Conservation (phyloP, 2,888 invertebrate genomes). For the Agrotis ipsilon region DNA sequence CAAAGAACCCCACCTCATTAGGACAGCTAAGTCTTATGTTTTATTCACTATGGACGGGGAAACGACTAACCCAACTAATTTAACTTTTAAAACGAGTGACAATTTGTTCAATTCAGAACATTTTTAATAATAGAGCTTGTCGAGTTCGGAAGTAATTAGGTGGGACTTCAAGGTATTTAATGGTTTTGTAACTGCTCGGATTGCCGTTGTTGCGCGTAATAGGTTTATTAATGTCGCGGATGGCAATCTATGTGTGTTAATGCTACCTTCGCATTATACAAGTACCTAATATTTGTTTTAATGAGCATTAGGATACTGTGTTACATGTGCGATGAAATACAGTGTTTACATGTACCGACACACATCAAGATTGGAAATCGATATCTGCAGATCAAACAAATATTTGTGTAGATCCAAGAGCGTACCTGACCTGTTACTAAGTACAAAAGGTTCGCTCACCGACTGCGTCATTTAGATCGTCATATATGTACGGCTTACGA, state of each 20-base stretch:
- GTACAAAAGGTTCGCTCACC: constrained; percentile 28
- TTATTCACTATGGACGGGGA: constrained; percentile 84
- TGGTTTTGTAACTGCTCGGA: constrained; percentile 64
- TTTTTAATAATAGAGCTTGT: constrained; percentile 77
- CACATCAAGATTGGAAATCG: constrained; percentile 14
- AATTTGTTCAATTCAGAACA: constrained; percentile 83
- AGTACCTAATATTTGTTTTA: constrained; percentile 39
- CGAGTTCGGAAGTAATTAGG: constrained; percentile 77
- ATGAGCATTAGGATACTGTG: constrained; percentile 12
- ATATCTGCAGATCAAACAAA: constrained; percentile 42
- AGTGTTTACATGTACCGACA: constrained; percentile 5
- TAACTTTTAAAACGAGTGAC: constrained; percentile 88
- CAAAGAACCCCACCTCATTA: constrained; percentile 86
- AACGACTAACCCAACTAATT: constrained; percentile 86
- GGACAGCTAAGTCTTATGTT: constrained; percentile 86
- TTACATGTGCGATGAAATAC: constrained; percentile 13
- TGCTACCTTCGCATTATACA: constrained; percentile 46
- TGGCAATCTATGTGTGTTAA: constrained; percentile 46
- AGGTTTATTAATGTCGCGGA: constrained; percentile 57
- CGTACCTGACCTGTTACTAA: constrained; percentile 26
- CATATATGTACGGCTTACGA: constrained; percentile 50
- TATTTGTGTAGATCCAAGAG: constrained; percentile 42
- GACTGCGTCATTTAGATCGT: constrained; percentile 42
- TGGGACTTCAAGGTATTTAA: constrained; percentile 70
- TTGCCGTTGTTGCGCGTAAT: constrained; percentile 60